Conservation (phyloP, 2,797 vertebrate species). For the Tarsius wallacei region DNA sequence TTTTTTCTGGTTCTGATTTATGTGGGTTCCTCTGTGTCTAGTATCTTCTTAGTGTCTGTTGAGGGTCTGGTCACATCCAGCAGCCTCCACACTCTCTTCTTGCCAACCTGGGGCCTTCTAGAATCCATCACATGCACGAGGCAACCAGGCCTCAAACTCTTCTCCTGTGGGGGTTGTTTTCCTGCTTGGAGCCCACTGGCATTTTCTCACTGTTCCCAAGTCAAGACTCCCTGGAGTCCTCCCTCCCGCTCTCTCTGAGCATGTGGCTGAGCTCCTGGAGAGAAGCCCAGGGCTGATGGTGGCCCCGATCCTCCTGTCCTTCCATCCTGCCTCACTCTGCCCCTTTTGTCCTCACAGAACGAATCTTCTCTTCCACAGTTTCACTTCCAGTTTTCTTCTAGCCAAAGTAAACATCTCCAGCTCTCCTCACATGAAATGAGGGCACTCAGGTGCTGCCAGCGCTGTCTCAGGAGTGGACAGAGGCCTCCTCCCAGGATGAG, state of each 20-base stretch:
- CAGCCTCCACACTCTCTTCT: not conserved
- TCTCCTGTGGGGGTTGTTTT: not conserved
- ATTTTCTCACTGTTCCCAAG: not conserved
- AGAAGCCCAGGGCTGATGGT: not conserved
- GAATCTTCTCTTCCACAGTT: conserved; percentile 69
- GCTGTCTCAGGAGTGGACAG: not conserved
- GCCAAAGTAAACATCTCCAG: conserved; percentile 77
- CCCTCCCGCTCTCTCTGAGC: not conserved
- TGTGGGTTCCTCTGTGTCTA: not conserved
- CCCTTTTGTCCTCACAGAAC: not conserved
- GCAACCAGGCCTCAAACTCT: not conserved
- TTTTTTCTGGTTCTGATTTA: conserved; percentile 9
- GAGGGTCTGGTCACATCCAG: not conserved
- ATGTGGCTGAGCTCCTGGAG: not conserved
- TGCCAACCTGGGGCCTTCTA: not conserved
- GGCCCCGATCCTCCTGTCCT: not conserved
- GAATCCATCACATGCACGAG: not conserved
- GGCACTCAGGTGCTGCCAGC: conserved; percentile 69
- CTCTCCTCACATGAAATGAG: conserved; percentile 54
- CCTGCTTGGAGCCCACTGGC: not conserved
- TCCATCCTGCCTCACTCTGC: not conserved
- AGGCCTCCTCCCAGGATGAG: conserved; percentile 38
- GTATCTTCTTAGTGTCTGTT: conserved; percentile 35
- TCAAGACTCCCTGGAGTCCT: not conserved
- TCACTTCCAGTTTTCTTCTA: conserved; percentile 66